These are phyloP conservation scores for Amblyornis subalaris DNA, from an alignment of 2,113 vertebrate genomes.

Conservation along the genomic window DNA sequence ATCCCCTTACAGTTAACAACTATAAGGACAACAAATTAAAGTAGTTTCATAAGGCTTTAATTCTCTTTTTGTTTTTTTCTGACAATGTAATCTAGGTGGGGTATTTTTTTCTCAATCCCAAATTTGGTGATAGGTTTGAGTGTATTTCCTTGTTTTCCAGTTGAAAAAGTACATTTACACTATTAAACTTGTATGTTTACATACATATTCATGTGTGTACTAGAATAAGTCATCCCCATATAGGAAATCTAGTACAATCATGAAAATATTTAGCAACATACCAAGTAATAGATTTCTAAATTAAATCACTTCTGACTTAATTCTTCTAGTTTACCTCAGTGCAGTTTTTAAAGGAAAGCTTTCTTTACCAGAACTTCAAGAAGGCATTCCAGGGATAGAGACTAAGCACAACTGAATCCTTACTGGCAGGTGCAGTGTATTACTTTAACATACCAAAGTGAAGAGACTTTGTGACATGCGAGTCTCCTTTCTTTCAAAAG, in stretches of 20 bases:
- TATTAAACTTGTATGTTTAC: background rate
- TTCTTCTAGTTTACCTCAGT: background rate
- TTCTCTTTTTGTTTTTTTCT: background rate
- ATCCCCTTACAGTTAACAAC: background rate
- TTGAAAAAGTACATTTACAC: background rate
- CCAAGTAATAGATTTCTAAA: background rate
- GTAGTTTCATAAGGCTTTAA: background rate
- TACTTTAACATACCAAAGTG: background rate
- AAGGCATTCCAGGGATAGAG: background rate
- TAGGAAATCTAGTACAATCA: background rate
- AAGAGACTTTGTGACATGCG: background rate
- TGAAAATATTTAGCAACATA: background rate
- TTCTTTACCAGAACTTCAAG: background rate
- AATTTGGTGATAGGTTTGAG: background rate
- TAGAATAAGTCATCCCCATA: background rate
- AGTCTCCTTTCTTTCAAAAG: background rate
- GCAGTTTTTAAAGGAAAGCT: background rate
- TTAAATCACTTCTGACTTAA: background rate
- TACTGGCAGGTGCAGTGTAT: constrained; percentile 20
- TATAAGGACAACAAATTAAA: background rate
- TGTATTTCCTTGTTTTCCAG: background rate
- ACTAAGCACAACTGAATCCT: background rate
- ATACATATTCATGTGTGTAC: background rate
- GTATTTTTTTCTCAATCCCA: background rate
- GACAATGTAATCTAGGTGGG: too few species aligned